phyloP scores from a whole-genome alignment of 1,140 invertebrate species.

The Holotrichia oblita region DNA sequence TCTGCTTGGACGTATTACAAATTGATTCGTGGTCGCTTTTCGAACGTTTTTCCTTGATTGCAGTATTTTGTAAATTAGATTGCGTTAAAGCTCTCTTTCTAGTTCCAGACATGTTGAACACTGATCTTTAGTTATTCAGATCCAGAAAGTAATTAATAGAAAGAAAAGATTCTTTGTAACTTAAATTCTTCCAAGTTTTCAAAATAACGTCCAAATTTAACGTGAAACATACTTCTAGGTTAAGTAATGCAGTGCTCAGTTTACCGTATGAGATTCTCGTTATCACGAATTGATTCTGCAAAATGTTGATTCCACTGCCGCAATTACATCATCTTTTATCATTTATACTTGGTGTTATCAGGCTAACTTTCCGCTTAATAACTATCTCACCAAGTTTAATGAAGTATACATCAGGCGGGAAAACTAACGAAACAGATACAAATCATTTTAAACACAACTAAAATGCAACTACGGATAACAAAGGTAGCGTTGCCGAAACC shows the following conservation, averaged over 20 bases:
- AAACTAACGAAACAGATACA: too few species aligned
- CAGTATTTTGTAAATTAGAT: not conserved
- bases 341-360: not conserved
- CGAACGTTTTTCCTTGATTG: constrained; percentile 3
- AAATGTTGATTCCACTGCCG: not conserved
- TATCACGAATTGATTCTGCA: not conserved
- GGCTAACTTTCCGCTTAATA: not conserved
- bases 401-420: too few species aligned
- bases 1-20: not conserved
- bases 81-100: constrained; percentile 39
- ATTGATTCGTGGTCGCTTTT: not conserved
- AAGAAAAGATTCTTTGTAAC: too few species aligned
- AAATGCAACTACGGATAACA: too few species aligned
- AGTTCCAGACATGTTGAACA: not conserved
- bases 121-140: not conserved
- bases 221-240: not conserved
- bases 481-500: too few species aligned
- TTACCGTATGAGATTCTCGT: not conserved
- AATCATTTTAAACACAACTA: too few species aligned
- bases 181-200: too few species aligned
- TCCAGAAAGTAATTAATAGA: too few species aligned
- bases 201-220: not conserved
- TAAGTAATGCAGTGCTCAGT: not conserved
- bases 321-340: not conserved
- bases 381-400: not conserved